Conservation (phyloP, 2,113 vertebrate species). For the Cyprinus carpio region DNA sequence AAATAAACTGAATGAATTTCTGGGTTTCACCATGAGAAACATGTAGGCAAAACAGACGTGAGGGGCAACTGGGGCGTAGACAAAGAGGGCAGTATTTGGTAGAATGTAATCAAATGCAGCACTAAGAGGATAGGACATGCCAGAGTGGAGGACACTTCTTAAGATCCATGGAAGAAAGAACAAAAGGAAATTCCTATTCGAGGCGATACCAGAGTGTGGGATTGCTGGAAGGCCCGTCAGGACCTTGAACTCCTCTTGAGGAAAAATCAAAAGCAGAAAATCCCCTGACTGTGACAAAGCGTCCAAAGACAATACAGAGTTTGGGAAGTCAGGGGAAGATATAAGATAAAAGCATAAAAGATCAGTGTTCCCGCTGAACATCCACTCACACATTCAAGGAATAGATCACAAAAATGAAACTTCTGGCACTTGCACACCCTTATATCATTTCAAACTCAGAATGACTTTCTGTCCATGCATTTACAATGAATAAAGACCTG, state of each 20-base stretch:
- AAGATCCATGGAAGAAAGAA: constrained; percentile 67
- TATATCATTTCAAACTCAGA: neutral
- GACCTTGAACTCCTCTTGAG: constrained; percentile 31
- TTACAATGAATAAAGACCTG: neutral
- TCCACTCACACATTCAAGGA: neutral
- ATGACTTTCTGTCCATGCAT: too few species aligned
- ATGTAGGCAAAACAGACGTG: neutral
- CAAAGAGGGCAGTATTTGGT: constrained; percentile 59
- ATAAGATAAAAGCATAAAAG: constrained; percentile 3
- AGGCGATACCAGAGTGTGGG: constrained; percentile 50
- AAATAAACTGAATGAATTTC: neutral
- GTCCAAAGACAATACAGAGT: constrained; percentile 9
- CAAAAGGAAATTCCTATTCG: constrained; percentile 43
- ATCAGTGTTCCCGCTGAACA: neutral
- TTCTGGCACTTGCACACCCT: neutral
- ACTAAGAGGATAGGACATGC: constrained; percentile 77
- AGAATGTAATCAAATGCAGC: constrained; percentile 52
- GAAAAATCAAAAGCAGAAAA: constrained; percentile 36
- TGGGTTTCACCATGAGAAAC: neutral
- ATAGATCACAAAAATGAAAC: neutral
- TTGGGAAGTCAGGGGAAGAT: constrained; percentile 17
- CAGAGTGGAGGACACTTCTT: constrained; percentile 69
- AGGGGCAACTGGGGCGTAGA: neutral
- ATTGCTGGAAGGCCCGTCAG: constrained; percentile 45
- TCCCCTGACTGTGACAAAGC: constrained; percentile 22